phyloP scores from a whole-genome alignment of 2,113 vertebrate genomes.

The Indicator indicator region DNA sequence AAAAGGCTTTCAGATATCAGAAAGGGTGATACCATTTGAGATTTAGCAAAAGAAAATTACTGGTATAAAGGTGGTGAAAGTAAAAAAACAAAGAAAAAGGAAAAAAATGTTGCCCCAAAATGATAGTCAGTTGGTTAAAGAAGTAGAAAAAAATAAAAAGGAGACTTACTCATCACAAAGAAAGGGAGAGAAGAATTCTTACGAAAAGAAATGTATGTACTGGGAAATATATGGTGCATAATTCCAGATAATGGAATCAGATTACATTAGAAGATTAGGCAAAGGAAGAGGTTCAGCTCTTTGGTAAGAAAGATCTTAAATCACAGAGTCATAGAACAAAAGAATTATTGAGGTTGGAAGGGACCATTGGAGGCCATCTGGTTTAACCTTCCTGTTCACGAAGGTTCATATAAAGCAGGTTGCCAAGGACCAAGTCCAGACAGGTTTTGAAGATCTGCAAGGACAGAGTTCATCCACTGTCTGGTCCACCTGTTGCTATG shows the following conservation, averaged over 20 bases:
- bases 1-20: background rate
- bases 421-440: background rate
- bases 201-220: background rate
- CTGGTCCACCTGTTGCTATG: background rate
- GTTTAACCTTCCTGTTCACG: no score
- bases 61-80: background rate
- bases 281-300: background rate
- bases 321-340: background rate
- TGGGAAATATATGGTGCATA: background rate
- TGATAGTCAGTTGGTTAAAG: background rate
- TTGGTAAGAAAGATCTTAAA: background rate
- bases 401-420: no score
- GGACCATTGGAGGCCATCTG: background rate
- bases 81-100: background rate
- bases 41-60: background rate
- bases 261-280: background rate
- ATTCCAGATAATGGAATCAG: background rate
- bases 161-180: background rate
- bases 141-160: background rate
- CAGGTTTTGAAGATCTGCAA: background rate
- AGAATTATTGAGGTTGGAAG: background rate
- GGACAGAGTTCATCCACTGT: background rate
- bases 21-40: accelerated
- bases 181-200: background rate
- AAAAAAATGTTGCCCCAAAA: accelerated